Conservation (phyloP, 2,888 invertebrate species). For the Melanostoma mellinum region DNA sequence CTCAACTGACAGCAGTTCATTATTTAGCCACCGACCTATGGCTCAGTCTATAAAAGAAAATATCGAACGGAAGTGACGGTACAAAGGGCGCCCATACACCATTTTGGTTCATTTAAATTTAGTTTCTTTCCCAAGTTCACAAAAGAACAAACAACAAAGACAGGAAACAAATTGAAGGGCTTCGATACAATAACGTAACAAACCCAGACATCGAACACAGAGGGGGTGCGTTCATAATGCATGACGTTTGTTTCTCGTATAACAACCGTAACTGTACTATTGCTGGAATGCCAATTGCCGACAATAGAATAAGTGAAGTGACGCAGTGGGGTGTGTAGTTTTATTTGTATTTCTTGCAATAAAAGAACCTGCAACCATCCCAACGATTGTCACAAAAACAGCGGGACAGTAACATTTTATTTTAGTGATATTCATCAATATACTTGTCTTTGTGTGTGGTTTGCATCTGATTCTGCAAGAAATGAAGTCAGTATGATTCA, state of each 20-base stretch:
- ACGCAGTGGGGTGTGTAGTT: conserved; percentile 30
- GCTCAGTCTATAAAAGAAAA: conserved; percentile 4
- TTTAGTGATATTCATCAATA: no score
- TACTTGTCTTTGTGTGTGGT: no score
- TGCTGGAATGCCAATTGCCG: conserved; percentile 31
- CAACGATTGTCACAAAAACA: no score
- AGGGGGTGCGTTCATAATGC: conserved; percentile 42
- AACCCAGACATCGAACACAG: conserved; percentile 23
- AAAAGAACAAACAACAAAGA: conserved; percentile 18
- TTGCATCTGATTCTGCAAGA: no score
- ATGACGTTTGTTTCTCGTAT: conserved; percentile 29
- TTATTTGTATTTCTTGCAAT: no score
- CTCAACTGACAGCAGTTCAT: conserved; percentile 9
- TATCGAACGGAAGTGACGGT: conserved; percentile 41
- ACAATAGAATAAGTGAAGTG: conserved; percentile 14
- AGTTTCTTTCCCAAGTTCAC: not conserved
- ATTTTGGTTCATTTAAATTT: conserved; percentile 21
- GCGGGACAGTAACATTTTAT: no score
- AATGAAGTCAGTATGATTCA: no score
- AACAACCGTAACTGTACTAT: conserved; percentile 5
- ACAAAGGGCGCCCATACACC: conserved; percentile 20
- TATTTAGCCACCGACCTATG: conserved; percentile 13
- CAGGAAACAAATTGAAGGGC: conserved; percentile 42
- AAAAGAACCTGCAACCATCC: no score
- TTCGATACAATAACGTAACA: conserved; percentile 42